Base-by-base conservation (phyloP, 2,113 vertebrate genomes). In the Lycocorax pyrrhopterus region DNA sequence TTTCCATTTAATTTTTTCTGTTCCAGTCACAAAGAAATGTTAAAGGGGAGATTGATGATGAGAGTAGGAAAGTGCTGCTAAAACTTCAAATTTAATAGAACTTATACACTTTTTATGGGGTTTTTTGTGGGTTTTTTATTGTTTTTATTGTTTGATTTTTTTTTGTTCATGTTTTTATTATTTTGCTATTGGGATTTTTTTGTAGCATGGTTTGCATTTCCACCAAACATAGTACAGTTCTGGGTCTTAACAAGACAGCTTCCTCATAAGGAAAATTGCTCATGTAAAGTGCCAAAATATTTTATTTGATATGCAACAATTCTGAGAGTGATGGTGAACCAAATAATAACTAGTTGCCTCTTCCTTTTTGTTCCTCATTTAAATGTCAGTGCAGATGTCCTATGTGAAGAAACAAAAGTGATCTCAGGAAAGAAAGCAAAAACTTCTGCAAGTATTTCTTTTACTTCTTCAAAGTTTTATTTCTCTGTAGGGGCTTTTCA, bases 101-200 rank as follows among this genome's bases (percentile, higher is more conserved):
- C 0, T n/a, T 16, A 13, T 1, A 17, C 29, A 10, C 1, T 30
- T 47, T 33, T 25, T 39, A 1, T 27, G 1, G 4, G 7, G 4
- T 2, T 10, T 56, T 32, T 39, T 12, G 6, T 23, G 30, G 10
- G 13, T 1, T 56, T 73, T 73, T 81, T 55, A 3, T 8, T 51
- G 4, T 20, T 66, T 66, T 37, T 33, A 37, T 33, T 37, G 3
- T 20, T 71, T 33, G 30, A 13, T 75, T 53, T 33, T 8, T 8
- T 7, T n/a, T 44, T 25, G 5, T 35, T 55, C 22, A 12, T 44
- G 4, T 2, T n/a, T 71, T 69, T n/a, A 25, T 25, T 15, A 1
- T 13, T 26, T 46, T 17, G 13, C 9, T 47, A 11, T 25, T n/a
- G 10, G 1, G 3, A 0, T 6, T 27, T 35, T 59, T 71, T 64